phyloP scores from a whole-genome alignment of 2,888 invertebrate species.

The Helicoverpa assulta region DNA sequence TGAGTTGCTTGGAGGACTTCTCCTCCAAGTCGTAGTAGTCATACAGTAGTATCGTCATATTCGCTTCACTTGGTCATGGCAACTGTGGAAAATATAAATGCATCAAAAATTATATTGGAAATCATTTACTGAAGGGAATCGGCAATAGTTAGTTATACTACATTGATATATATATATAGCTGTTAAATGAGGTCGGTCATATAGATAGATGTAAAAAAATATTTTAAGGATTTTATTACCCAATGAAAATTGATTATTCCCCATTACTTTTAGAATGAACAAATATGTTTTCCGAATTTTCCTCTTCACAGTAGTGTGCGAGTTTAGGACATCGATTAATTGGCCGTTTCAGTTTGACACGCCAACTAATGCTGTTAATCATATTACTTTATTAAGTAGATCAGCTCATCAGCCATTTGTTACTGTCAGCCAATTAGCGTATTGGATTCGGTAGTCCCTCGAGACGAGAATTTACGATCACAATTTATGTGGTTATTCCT shows the following conservation, averaged over 20 bases:
- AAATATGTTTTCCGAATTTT: not conserved
- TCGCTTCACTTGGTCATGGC: constrained; percentile 61
- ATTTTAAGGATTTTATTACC: no score
- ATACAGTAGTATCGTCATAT: constrained; percentile 83
- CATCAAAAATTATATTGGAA: not conserved
- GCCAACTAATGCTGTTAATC: constrained; percentile 26
- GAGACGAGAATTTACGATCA: constrained; percentile 52
- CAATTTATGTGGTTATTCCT: constrained; percentile 30
- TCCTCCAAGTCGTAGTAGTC: constrained; percentile 82
- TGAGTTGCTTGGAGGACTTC: constrained; percentile 78
- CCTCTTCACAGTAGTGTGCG: not conserved
- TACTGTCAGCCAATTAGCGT: constrained; percentile 54
- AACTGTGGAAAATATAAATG: constrained; percentile 73
- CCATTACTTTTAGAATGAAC: not conserved
- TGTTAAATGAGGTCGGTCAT: no score
- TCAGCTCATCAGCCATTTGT: constrained; percentile 33
- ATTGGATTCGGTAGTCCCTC: constrained; percentile 51
- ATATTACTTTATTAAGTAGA: constrained; percentile 38
- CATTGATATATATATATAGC: no score
- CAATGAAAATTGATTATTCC: not conserved
- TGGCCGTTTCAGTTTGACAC: constrained; percentile 3
- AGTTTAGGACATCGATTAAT: constrained; percentile 1
- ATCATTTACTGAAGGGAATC: not conserved
- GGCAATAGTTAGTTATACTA: no score
- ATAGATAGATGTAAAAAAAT: no score